Percentiles rank a stretch among this genome's conserved stretches.
These are phyloP conservation scores for Calyptomena viridis DNA, from an alignment of 2,113 vertebrate genomes.

Conservation along the genomic window DNA sequence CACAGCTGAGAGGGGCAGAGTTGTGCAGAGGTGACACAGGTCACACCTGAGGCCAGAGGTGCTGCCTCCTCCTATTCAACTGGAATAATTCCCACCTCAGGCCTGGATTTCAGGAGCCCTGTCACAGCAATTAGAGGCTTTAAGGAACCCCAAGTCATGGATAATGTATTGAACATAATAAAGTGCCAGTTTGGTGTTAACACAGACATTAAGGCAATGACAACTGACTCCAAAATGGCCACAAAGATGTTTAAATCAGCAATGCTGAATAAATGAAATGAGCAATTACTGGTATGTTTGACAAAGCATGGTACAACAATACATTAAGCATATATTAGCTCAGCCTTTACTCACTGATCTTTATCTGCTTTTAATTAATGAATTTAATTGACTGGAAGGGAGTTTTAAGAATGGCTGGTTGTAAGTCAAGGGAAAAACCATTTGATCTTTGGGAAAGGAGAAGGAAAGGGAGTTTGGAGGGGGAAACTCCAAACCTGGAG, in stretches of 20 bases:
- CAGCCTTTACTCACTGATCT: constrained; percentile 47
- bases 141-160: constrained; percentile 27
- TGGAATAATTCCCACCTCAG: constrained; percentile 17
- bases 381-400: constrained; percentile 42
- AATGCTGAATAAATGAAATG: constrained; percentile 17
- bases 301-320: constrained; percentile 48
- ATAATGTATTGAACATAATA: background rate
- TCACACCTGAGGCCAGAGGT: too few species aligned
- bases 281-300: constrained; percentile 38
- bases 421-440: background rate
- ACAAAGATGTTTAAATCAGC: constrained; percentile 21
- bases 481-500: too few species aligned
- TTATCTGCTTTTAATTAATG: constrained; percentile 55
- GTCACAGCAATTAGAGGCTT: constrained; percentile 49
- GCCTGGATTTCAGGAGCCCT: background rate
- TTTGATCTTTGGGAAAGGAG: background rate
- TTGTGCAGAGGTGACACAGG: too few species aligned
- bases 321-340: constrained; percentile 37
- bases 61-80: background rate
- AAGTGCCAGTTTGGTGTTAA: constrained; percentile 2
- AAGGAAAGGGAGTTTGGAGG: background rate
- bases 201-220: background rate
- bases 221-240: constrained; percentile 9
- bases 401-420: background rate
- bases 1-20: too few species aligned